Evolutionary conservation across 1,140 invertebrate genomes (phyloP), one percentile per base, ranked within the genome.

Genomic region (Cydia pomonella): DNA sequence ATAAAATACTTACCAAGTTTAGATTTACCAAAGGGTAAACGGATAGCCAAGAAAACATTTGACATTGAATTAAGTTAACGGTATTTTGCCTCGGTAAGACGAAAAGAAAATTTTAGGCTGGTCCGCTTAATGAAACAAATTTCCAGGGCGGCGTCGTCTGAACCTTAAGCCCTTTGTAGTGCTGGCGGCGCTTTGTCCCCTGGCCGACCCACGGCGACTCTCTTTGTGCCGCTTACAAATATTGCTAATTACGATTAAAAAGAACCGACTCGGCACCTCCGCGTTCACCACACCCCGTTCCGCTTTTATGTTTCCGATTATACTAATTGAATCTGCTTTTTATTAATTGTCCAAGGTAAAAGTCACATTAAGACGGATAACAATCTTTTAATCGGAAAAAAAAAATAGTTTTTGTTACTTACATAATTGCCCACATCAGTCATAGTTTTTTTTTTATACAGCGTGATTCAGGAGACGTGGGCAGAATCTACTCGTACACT

Each of bases 121-220:
- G 82, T 81, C 79, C 85, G 88, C 82, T 90, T 92, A 91, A 90
- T 91, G 90, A 92, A 91, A 91, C 89, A 89, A 90, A 91, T 90
- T 92, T 90, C 87, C 83, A 85, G 86, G 86, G 84, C 80, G 81
- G 89, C 85, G 84, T 88, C 89, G 89, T 92, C 85, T 90, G 90
- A 90, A 84, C 88, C 89, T 85, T 90, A 84, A 89, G 89, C 85
- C 87, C 88, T 91, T 92, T 91, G 89, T 92, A 87, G 85, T 86
- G 82, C 82, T 79, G 76, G 72, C 74, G 75, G 47, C 80, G 83
- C 84, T 89, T 89, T 87, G 90, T 84, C 82, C 80, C 77, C 87
- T 82, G 84, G 75, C 79, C 88, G 83, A 87, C 84, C 86, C 83
- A 77, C 82, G 85, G 83, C 82, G 82, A 79, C 80, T 80, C 80